phyloP scores from a whole-genome alignment of 2,113 vertebrate species.

The Camelus bactrianus region DNA sequence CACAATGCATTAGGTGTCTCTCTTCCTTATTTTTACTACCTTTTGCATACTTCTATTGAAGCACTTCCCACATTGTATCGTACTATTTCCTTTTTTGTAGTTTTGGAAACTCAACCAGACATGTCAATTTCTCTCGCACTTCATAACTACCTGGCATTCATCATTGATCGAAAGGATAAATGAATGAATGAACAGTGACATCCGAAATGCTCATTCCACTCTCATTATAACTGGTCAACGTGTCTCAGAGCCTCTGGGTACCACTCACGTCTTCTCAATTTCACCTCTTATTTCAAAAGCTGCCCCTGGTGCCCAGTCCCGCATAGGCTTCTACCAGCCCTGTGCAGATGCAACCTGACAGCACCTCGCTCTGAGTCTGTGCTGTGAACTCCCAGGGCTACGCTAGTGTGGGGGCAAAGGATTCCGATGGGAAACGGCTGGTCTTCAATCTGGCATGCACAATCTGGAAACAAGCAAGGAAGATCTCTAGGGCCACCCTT shows the following conservation, averaged over 20 bases:
- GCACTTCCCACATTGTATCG: not conserved
- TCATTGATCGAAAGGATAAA: not conserved
- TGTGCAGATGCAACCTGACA: not conserved
- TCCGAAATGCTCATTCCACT: not conserved
- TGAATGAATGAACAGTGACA: not conserved
- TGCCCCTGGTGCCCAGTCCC: too few relatives aligned
- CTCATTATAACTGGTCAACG: not conserved
- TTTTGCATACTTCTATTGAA: not conserved
- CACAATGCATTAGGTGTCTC: not conserved
- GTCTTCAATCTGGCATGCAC: not conserved
- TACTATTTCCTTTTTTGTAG: not conserved
- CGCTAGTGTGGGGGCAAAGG: not conserved
- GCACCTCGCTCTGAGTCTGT: not conserved
- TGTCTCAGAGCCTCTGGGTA: not conserved
- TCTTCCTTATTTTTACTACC: not conserved
- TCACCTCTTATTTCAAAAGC: not conserved
- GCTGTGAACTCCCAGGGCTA: not conserved
- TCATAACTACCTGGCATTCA: not conserved
- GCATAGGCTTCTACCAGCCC: not conserved
- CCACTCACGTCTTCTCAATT: not conserved
- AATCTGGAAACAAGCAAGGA: not conserved
- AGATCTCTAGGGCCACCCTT: not conserved
- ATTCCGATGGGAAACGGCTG: not conserved
- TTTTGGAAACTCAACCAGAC: not conserved
- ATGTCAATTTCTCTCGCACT: not conserved